Conservation (phyloP, 2,888 invertebrate species). For the Hoplodrina ambigua region DNA sequence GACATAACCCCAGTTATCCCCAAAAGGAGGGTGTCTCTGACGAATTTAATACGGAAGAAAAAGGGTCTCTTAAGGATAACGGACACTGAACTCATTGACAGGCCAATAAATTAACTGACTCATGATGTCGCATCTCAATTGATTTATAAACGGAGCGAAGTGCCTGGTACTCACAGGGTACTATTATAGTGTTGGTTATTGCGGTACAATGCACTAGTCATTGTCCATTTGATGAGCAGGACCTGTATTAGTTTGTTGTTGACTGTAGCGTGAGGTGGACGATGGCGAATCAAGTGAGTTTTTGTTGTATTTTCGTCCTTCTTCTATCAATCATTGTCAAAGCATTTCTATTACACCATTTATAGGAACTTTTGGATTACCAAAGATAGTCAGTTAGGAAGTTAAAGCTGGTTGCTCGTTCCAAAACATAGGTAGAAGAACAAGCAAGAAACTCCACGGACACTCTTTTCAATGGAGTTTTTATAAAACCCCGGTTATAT, state of each 20-base stretch:
- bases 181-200: slow-evolving; percentile 39
- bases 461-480: too few species aligned
- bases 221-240: slow-evolving; percentile 38
- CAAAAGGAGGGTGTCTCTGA: too few species aligned
- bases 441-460: too few species aligned
- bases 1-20: too few species aligned
- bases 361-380: too few species aligned
- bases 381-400: too few species aligned
- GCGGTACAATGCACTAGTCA: slow-evolving; percentile 51
- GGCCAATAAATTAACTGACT: slow-evolving; percentile 15
- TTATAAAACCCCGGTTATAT: too few species aligned
- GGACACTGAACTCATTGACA: neutral
- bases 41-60: too few species aligned
- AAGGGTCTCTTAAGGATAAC: neutral
- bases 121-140: slow-evolving; percentile 37
- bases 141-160: slow-evolving; percentile 37
- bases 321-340: too few species aligned
- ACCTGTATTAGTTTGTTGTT: slow-evolving; percentile 38
- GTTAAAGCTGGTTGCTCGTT: too few species aligned
- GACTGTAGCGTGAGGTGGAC: slow-evolving; percentile 11
- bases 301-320: neutral
- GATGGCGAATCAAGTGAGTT: slow-evolving; percentile 49
- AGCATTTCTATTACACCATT: too few species aligned
- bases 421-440: too few species aligned
- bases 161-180: slow-evolving; percentile 23